Evolutionary conservation across 2,888 invertebrate genomes (phyloP).

Genomic region (Ophion ellenae): DNA sequence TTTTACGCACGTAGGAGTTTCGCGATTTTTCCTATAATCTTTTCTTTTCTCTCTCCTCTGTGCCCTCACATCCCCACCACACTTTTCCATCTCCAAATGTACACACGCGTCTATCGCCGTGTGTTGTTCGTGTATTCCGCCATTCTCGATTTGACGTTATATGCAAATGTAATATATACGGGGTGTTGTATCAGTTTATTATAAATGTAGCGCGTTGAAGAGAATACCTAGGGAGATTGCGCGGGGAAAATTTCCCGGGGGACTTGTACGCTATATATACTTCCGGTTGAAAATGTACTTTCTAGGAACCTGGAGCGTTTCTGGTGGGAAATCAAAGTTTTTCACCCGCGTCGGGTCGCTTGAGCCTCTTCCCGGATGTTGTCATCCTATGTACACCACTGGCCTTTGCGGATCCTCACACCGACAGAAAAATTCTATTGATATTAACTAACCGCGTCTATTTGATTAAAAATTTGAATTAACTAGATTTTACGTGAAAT

Average conservation of each 20-base stretch:
- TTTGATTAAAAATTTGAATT: too few species aligned
- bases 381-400: too few species aligned
- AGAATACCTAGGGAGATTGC: constrained; percentile 35
- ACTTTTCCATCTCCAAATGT: neutral
- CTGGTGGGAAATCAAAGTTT: constrained; percentile 61
- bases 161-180: constrained; percentile 22
- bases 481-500: too few species aligned
- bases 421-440: too few species aligned
- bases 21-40: constrained; percentile 26
- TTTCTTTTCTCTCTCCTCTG: constrained; percentile 17
- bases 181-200: neutral
- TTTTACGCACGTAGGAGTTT: constrained; percentile 32
- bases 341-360: neutral
- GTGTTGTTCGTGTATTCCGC: neutral
- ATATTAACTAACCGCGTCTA: too few species aligned
- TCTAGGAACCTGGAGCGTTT: constrained; percentile 17
- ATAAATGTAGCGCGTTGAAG: neutral
- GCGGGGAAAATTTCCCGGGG: constrained; percentile 62
- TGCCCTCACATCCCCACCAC: constrained; percentile 2
- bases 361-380: too few species aligned
- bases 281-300: constrained; percentile 25
- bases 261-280: constrained; percentile 31
- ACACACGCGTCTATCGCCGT: neutral
- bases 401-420: too few species aligned
- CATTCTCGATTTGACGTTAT: constrained; percentile 36